These are phyloP conservation scores for Drosophila lutescens DNA, from an alignment of 2,888 invertebrate species.

Conservation along the genomic window DNA sequence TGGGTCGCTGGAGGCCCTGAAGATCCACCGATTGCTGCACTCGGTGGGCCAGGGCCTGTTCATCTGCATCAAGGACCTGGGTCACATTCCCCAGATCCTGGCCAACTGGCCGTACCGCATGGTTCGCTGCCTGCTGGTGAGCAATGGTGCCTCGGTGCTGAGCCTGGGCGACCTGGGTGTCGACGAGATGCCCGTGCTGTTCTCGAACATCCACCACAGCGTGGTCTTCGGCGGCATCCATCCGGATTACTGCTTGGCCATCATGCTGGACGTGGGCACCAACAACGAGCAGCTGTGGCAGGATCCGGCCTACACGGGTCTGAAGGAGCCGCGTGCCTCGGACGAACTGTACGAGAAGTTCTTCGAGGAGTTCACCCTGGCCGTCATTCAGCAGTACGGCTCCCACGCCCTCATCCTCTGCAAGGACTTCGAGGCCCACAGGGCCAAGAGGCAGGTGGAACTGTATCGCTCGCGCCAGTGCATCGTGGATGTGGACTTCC, in stretches of 20 bases:
- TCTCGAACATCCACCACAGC: conserved; percentile 25
- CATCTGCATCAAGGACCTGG: conserved; percentile 55
- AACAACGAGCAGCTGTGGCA: conserved; percentile 44
- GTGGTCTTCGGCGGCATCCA: conserved; percentile 56
- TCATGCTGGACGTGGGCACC: conserved; percentile 62
- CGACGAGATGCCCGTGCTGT: conserved; percentile 23
- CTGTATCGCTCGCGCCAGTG: conserved; percentile 48
- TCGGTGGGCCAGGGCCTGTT: conserved; percentile 22
- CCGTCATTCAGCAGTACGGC: conserved; percentile 51
- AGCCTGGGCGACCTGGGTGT: conserved; percentile 52
- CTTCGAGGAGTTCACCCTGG: conserved; percentile 61
- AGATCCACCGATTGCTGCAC: not conserved
- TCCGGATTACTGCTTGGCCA: conserved; percentile 49
- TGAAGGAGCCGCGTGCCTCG: conserved; percentile 38
- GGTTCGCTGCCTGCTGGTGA: conserved; percentile 51
- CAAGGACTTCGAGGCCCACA: conserved; percentile 27
- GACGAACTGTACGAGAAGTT: conserved; percentile 27
- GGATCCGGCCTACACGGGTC: conserved; percentile 36
- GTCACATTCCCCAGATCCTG: conserved; percentile 51
- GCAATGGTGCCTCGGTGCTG: conserved; percentile 43
- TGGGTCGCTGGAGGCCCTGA: not conserved
- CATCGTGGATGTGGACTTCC: conserved; percentile 48
- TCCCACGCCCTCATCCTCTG: conserved; percentile 47
- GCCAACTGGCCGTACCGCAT: conserved; percentile 53
- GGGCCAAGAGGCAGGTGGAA: conserved; percentile 20